Percentiles rank a stretch among this genome's conserved stretches.
These are phyloP conservation scores for Pholis gunnellus DNA, from an alignment of 2,113 vertebrate genomes.

Conservation along the genomic window DNA sequence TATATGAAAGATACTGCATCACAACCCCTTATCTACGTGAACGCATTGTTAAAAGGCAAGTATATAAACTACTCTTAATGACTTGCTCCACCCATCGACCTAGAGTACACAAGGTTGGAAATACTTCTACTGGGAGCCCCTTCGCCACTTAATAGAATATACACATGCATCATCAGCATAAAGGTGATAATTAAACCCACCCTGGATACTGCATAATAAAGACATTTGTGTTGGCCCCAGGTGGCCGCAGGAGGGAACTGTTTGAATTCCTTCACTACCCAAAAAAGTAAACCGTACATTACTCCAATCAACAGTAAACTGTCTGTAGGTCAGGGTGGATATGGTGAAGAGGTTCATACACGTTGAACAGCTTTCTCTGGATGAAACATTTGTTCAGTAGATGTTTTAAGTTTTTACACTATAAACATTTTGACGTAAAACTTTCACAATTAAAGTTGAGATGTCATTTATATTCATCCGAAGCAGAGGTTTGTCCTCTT, in stretches of 20 bases:
- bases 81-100: neutral
- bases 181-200: neutral
- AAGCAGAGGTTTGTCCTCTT: neutral
- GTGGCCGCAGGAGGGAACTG: constrained; percentile 1
- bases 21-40: neutral
- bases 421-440: neutral
- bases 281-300: neutral
- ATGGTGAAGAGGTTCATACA: neutral
- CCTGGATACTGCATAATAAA: neutral
- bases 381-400: neutral
- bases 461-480: neutral
- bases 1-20: neutral
- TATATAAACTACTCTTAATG: neutral
- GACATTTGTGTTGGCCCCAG: neutral
- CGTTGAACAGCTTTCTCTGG: constrained; percentile 3
- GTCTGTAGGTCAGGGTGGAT: neutral
- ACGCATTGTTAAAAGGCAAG: constrained; percentile 14
- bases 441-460: neutral
- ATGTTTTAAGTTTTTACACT: constrained; percentile 13
- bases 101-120: neutral
- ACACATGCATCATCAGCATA: constrained; percentile 25
- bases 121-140: neutral
- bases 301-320: neutral
- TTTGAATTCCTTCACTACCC: neutral
- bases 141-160: neutral